phyloP scores from a whole-genome alignment of 2,113 vertebrate genomes.

The Brachypodius melanocephalos region DNA sequence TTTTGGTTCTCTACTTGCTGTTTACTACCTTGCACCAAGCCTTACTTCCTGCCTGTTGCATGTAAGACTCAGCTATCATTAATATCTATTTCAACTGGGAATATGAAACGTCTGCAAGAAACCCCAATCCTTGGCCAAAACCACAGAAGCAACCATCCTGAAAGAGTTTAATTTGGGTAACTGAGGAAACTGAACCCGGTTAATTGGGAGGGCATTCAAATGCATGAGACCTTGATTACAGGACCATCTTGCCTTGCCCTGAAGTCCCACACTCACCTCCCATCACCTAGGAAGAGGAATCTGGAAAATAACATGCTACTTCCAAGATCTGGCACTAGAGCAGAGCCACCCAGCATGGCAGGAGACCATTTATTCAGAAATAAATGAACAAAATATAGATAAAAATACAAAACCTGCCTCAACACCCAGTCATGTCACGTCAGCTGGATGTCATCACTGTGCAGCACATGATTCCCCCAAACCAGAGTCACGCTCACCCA shows the following conservation, averaged over 20 bases:
- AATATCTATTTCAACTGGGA: neutral
- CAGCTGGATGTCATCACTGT: neutral
- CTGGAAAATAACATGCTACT: neutral
- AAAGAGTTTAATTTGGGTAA: neutral
- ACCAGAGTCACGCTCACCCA: neutral
- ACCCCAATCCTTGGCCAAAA: neutral
- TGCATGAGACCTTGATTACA: neutral
- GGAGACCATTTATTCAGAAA: neutral
- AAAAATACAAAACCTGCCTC: neutral
- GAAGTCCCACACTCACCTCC: neutral
- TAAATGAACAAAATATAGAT: neutral
- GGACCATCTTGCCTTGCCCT: neutral
- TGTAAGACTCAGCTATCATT: neutral
- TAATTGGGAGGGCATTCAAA: neutral
- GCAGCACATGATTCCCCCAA: neutral
- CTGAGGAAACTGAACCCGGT: neutral
- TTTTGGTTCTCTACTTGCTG: neutral
- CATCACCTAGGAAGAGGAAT: neutral
- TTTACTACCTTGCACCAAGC: neutral
- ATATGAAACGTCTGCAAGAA: neutral
- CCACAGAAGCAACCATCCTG: neutral
- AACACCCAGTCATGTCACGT: accelerated
- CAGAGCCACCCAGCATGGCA: neutral
- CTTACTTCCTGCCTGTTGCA: neutral
- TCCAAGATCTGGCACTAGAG: neutral